These are phyloP conservation scores for Elanoides forficatus DNA, from an alignment of 2,113 vertebrate genomes.

Conservation along the genomic window DNA sequence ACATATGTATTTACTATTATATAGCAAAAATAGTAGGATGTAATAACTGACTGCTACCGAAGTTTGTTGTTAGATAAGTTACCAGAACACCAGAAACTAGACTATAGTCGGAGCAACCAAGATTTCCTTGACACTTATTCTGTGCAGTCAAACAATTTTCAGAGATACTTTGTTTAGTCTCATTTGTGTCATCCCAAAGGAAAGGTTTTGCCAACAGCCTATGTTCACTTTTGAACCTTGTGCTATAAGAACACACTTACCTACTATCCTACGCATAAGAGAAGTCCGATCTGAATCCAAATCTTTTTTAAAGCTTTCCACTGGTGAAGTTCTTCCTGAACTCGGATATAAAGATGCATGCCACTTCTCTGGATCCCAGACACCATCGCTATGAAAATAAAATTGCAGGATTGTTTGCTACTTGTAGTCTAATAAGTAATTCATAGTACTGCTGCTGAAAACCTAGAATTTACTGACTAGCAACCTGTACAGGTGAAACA, in stretches of 20 bases:
- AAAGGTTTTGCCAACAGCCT: neutral
- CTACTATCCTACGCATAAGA: conserved; percentile 89
- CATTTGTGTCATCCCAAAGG: neutral
- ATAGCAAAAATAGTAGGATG: accelerated
- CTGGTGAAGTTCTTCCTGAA: conserved; percentile 87
- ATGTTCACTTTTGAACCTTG: neutral
- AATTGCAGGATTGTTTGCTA: neutral
- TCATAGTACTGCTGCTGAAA: neutral
- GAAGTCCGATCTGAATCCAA: conserved; percentile 84
- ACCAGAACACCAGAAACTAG: neutral
- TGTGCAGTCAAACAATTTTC: neutral
- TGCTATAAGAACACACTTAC: conserved; percentile 58
- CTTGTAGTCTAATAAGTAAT: neutral
- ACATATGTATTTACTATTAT: accelerated
- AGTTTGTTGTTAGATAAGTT: neutral
- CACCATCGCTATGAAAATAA: conserved; percentile 83
- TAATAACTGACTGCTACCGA: neutral
- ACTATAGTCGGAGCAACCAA: neutral
- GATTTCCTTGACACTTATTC: neutral
- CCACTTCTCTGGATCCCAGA: conserved; percentile 99
- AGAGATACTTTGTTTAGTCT: neutral
- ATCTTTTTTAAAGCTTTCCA: conserved; percentile 91
- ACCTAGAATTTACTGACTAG: neutral
- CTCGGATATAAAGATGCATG: conserved; percentile 93
- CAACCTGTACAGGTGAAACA: neutral